Conservation (phyloP, 1,140 invertebrate species). For the Trichogramma pretiosum region DNA sequence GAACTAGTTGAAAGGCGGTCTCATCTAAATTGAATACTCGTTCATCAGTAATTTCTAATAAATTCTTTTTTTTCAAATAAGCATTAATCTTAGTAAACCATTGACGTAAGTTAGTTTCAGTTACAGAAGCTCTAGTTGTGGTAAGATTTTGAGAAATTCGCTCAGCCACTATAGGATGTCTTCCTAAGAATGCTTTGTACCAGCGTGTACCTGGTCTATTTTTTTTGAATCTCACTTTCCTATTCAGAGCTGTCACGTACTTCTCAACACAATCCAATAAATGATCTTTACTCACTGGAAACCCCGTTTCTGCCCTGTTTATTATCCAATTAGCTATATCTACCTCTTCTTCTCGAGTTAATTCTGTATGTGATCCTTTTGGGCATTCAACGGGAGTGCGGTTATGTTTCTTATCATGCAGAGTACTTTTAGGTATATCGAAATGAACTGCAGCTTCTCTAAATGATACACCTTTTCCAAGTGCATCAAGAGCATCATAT, state of each 20-base stretch:
- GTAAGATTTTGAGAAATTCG: conserved; percentile 24
- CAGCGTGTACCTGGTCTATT: conserved; percentile 24
- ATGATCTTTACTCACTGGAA: conserved; percentile 29
- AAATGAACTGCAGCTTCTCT: conserved; percentile 14
- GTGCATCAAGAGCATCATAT: conserved; percentile 3
- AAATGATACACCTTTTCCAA: conserved; percentile 2
- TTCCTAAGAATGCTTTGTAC: conserved; percentile 23
- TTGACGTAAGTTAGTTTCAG: conserved; percentile 15
- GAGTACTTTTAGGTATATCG: conserved; percentile 29
- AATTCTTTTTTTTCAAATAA: conserved; percentile 21
- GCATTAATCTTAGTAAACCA: conserved; percentile 21
- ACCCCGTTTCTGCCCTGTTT: conserved; percentile 24
- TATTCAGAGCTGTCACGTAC: conserved; percentile 9
- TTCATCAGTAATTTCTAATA: conserved; percentile 18
- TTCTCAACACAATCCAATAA: conserved; percentile 30
- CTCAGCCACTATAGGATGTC: conserved; percentile 20
- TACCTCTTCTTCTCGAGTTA: conserved; percentile 27
- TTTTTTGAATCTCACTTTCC: conserved; percentile 25
- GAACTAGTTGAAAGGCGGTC: conserved; percentile 29
- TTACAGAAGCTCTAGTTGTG: conserved; percentile 19
- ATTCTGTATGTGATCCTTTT: conserved; percentile 26
- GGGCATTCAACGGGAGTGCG: conserved; percentile 21
- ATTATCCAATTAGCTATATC: conserved; percentile 30
- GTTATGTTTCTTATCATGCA: conserved; percentile 27
- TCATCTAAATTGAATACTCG: conserved; percentile 34